Evolutionary conservation across 1,140 invertebrate species (phyloP).

Genomic region (Temnothorax nylanderi): DNA sequence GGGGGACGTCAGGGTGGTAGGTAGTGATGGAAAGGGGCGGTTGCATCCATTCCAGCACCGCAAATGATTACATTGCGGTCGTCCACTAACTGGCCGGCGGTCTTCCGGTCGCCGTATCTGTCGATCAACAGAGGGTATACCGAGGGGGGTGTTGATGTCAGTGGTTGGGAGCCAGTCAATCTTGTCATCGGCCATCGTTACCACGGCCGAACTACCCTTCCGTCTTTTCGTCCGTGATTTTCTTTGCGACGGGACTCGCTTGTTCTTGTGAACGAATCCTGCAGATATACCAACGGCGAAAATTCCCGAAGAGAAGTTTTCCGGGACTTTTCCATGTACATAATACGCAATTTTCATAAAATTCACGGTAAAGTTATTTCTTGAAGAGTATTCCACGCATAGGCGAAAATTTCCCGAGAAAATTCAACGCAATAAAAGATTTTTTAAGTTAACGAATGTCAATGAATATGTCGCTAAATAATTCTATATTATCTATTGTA

Average conservation of each 20-base stretch:
- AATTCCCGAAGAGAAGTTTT: not conserved
- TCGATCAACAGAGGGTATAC: conserved; percentile 74
- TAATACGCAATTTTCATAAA: not conserved
- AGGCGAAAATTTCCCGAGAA: not conserved
- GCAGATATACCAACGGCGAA: not conserved
- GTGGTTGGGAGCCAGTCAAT: conserved; percentile 64
- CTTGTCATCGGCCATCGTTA: conserved; percentile 41
- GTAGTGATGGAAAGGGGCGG: conserved; percentile 44
- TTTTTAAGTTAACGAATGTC: not conserved
- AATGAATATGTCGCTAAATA: not conserved
- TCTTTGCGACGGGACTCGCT: not conserved
- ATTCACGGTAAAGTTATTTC: conserved; percentile 6
- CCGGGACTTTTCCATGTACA: not conserved
- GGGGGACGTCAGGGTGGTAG: not conserved
- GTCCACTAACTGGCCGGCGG: conserved; percentile 82
- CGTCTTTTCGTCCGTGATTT: conserved; percentile 53
- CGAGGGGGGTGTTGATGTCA: conserved; percentile 67
- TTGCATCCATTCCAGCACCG: conserved; percentile 80
- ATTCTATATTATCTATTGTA: not conserved
- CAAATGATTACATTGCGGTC: conserved; percentile 84
- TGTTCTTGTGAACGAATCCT: not conserved
- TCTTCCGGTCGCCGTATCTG: conserved; percentile 69
- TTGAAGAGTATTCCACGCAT: not conserved
- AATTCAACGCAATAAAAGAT: not conserved
- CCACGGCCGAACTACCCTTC: not conserved